Percentiles rank a stretch among this genome's conserved stretches.
Conservation (phyloP, 23 tunicate genomes). For the Ascidia mentula region DNA sequence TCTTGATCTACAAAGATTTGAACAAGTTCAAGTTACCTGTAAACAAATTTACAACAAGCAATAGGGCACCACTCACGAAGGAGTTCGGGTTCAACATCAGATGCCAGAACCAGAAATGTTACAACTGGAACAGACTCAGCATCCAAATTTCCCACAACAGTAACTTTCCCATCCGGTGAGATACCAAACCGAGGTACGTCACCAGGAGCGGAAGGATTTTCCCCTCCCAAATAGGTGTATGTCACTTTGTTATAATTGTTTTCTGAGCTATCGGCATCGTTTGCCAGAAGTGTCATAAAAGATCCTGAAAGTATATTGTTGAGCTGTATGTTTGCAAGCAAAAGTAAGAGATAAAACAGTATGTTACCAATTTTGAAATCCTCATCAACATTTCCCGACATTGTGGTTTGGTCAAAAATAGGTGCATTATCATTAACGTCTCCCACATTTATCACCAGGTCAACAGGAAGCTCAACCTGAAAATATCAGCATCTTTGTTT, state of each 20-base stretch:
- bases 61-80: background rate
- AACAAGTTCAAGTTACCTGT: no score
- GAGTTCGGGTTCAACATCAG: no score
- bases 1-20: background rate
- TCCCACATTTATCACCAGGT: conserved; percentile 18
- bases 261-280: conserved; percentile 30
- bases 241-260: background rate
- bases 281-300: conserved; percentile 16
- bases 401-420: conserved; percentile 29
- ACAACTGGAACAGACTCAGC: conserved; percentile 40
- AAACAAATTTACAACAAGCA: background rate
- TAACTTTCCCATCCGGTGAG: conserved; percentile 20
- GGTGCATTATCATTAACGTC: conserved; percentile 78
- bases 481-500: background rate
- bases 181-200: conserved; percentile 26
- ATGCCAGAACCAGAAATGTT: conserved; percentile 50
- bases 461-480: conserved; percentile 12
- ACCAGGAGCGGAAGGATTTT: conserved; percentile 20
- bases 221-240: background rate
- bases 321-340: background rate
- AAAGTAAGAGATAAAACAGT: background rate
- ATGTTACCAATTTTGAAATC: background rate
- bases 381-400: conserved; percentile 54
- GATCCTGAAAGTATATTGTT: background rate
- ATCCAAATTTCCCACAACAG: conserved; percentile 48